Evolutionary conservation across 1,140 invertebrate species (phyloP).

Genomic region (Nebria ingens): DNA sequence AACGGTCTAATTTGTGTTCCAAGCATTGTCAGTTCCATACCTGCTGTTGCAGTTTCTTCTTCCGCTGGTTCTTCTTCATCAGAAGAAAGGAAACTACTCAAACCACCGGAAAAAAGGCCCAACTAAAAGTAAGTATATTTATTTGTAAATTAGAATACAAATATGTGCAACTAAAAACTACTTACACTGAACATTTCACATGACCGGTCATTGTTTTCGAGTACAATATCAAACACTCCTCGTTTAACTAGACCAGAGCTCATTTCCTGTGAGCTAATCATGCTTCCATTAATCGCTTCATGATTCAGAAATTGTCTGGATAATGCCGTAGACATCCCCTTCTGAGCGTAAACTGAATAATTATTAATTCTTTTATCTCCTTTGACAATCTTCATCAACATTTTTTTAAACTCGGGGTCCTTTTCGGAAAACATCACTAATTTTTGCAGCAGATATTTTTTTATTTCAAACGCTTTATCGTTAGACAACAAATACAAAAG

Average conservation of each 20-base stretch:
- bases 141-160: slow-evolving; percentile 3
- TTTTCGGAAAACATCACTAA: slow-evolving; percentile 48
- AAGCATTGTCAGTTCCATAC: slow-evolving; percentile 71
- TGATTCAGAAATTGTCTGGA: slow-evolving; percentile 47
- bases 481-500: slow-evolving; percentile 41
- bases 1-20: slow-evolving; percentile 72
- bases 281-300: slow-evolving; percentile 52
- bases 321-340: slow-evolving; percentile 62
- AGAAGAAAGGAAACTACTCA: slow-evolving; percentile 53
- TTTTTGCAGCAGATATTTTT: slow-evolving; percentile 54
- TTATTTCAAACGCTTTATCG: slow-evolving; percentile 52
- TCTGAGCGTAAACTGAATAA: slow-evolving; percentile 53
- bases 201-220: slow-evolving; percentile 42
- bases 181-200: slow-evolving; percentile 42
- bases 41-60: slow-evolving; percentile 59
- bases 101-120: slow-evolving; percentile 63
- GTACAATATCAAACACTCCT: slow-evolving; percentile 59
- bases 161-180: slow-evolving; percentile 13
- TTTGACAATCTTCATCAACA: slow-evolving; percentile 34
- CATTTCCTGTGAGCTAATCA: slow-evolving; percentile 67
- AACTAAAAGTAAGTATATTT: slow-evolving; percentile 12
- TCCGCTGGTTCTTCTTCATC: slow-evolving; percentile 35
- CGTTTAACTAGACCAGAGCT: slow-evolving; percentile 61
- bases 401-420: slow-evolving; percentile 35
- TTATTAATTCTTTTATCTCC: slow-evolving; percentile 44